These are phyloP conservation scores for Oasisia sp. DNA, from an alignment of 2,888 invertebrate species.

Conservation along the genomic window DNA sequence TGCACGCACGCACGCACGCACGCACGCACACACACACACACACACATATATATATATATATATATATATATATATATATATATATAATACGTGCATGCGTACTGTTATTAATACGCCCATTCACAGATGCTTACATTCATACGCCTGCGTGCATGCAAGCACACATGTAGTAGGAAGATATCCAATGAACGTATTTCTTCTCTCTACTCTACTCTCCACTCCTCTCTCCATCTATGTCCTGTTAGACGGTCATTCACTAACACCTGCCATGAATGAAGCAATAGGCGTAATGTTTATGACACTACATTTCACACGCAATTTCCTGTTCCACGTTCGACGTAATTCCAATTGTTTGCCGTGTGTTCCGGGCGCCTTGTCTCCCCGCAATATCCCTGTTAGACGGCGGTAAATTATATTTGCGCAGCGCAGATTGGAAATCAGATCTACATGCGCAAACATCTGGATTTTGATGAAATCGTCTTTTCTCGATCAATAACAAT, in stretches of 20 bases:
- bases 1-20: no score
- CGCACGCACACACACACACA: no score
- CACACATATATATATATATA: no score
- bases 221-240: neutral
- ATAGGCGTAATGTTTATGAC: neutral
- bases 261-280: neutral
- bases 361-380: neutral
- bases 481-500: constrained; percentile 17
- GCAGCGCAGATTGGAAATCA: constrained; percentile 1
- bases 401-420: constrained; percentile 1
- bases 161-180: neutral
- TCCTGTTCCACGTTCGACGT: neutral
- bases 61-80: no score
- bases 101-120: no score
- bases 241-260: neutral
- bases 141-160: no score
- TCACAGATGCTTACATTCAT: no score
- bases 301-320: neutral
- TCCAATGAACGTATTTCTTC: neutral
- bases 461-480: constrained; percentile 17
- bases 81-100: no score
- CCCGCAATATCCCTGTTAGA: neutral
- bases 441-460: constrained; percentile 9
- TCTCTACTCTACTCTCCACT: neutral
- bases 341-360: neutral